A percentile compares a stretch with the other conserved stretches of the same genome.
Conservation (phyloP, 1,140 invertebrate genomes). For the Drosophila auraria region DNA sequence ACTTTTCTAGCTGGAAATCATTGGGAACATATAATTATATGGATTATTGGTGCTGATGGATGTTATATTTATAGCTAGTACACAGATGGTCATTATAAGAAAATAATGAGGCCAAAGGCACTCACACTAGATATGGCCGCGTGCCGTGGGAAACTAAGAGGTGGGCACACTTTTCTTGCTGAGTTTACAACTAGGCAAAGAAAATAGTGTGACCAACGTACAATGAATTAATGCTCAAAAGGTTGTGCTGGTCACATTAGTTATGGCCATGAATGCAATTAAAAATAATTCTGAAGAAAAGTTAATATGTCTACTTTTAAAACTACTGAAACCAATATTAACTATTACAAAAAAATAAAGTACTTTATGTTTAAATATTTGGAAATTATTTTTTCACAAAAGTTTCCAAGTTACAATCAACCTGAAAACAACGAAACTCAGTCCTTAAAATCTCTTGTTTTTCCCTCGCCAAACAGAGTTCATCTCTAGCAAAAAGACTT, state of each 20-base stretch:
- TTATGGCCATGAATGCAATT: neutral
- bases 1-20: neutral
- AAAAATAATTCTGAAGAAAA: too few species aligned
- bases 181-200: accelerated
- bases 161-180: neutral
- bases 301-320: too few species aligned
- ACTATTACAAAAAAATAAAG: too few species aligned
- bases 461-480: neutral
- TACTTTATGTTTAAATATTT: neutral
- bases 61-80: neutral
- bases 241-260: constrained; percentile 29
- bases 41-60: too few species aligned
- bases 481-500: constrained; percentile 26
- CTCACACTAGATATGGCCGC: constrained; percentile 30
- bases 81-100: neutral
- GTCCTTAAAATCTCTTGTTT: neutral
- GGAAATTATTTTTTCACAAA: neutral
- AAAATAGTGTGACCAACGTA: constrained; percentile 17
- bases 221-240: constrained; percentile 36
- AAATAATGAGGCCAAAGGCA: constrained; percentile 10
- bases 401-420: neutral
- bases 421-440: neutral
- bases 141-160: neutral
- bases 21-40: too few species aligned
- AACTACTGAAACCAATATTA: too few species aligned